phyloP scores from a whole-genome alignment of 2,797 vertebrate genomes.

The Sebastes jordani region DNA sequence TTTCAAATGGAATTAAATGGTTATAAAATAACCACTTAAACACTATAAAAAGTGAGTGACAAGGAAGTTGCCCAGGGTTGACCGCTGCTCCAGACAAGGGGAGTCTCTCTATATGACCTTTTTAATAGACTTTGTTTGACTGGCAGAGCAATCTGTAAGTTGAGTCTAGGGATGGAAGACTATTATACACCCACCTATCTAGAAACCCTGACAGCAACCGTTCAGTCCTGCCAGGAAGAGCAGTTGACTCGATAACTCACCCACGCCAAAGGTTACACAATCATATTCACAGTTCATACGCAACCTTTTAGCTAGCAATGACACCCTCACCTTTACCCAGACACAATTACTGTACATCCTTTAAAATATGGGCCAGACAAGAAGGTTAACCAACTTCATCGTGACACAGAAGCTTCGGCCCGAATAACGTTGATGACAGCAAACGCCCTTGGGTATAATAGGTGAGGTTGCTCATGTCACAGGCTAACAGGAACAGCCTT shows the following conservation, averaged over 20 bases:
- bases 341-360: slow-evolving; percentile 49
- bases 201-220: slow-evolving; percentile 41
- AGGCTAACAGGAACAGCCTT: slow-evolving; percentile 39
- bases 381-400: slow-evolving; percentile 50
- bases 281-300: slow-evolving; percentile 42
- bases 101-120: neutral
- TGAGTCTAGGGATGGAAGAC: slow-evolving; percentile 2
- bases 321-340: slow-evolving; percentile 57
- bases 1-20: too few relatives aligned
- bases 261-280: slow-evolving; percentile 63
- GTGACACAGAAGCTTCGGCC: slow-evolving; percentile 46
- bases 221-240: slow-evolving; percentile 33
- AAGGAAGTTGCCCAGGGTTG: neutral
- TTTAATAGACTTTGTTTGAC: slow-evolving; percentile 36
- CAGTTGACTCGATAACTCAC: slow-evolving; percentile 58
- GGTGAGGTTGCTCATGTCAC: slow-evolving; percentile 56
- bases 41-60: neutral
- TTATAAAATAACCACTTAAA: neutral
- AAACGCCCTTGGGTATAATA: slow-evolving; percentile 62
- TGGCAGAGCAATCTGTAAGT: slow-evolving; percentile 47
- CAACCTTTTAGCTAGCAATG: slow-evolving; percentile 58
- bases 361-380: slow-evolving; percentile 40
- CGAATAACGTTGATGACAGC: slow-evolving; percentile 34
- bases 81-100: neutral
- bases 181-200: slow-evolving; percentile 7